Conservation (phyloP, 2,113 vertebrate species). For the Centropus bengalensis region DNA sequence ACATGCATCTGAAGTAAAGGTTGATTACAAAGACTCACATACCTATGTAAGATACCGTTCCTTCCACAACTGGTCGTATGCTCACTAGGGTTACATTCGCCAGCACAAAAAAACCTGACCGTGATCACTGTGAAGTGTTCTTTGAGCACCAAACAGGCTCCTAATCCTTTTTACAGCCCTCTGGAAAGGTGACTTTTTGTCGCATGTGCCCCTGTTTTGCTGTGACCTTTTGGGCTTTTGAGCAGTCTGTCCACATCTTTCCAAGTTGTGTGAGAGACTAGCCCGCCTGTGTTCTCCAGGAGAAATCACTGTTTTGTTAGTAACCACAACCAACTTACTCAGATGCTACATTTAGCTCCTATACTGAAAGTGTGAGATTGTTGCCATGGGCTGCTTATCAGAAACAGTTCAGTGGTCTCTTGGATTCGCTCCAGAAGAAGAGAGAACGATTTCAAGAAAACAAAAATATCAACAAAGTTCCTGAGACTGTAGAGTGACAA, state of each 20-base stretch:
- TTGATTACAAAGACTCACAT: neutral
- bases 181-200: neutral
- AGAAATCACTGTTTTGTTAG: conserved; percentile 49
- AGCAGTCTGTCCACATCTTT: neutral
- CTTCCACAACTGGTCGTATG: neutral
- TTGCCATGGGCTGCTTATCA: conserved; percentile 22
- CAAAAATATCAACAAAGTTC: conserved; percentile 61
- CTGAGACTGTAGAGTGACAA: conserved; percentile 35
- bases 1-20: neutral
- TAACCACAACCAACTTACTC: conserved; percentile 58
- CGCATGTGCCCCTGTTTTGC: neutral
- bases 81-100: neutral
- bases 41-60: neutral
- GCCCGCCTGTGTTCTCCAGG: neutral
- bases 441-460: conserved; percentile 63
- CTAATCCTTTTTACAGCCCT: neutral
- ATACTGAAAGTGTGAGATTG: conserved; percentile 28
- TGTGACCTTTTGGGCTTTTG: conserved; percentile 3
- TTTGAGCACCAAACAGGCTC: neutral
- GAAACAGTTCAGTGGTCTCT: neutral
- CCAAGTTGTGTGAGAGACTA: neutral
- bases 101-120: neutral
- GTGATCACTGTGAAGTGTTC: rapidly evolving
- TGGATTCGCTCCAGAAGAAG: conserved; percentile 10
- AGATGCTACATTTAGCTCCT: conserved; percentile 59